These are phyloP conservation scores for Himantopus leucocephalus DNA, from an alignment of 2,113 vertebrate genomes.

Conservation along the genomic window DNA sequence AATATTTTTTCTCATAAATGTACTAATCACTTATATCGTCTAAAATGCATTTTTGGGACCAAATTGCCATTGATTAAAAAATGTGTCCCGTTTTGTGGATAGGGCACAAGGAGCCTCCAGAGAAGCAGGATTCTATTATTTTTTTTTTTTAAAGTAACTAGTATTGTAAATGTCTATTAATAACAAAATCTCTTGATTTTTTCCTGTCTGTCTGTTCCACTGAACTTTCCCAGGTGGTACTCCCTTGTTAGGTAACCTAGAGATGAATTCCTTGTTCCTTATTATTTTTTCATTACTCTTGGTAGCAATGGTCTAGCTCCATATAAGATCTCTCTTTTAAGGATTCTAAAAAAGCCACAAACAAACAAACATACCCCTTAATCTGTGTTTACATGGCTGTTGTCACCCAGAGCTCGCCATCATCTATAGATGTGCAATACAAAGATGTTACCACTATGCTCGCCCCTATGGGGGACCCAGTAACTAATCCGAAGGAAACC, in stretches of 20 bases:
- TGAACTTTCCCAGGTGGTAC: background rate
- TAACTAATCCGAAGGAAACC: background rate
- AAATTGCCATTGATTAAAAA: background rate
- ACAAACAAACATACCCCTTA: background rate
- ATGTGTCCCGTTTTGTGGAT: accelerated
- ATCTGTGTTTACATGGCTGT: background rate
- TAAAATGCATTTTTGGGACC: background rate
- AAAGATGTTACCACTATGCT: background rate
- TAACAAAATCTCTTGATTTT: background rate
- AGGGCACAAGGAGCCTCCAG: background rate
- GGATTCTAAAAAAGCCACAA: background rate
- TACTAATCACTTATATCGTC: background rate
- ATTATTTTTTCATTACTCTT: background rate
- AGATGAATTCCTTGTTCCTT: background rate
- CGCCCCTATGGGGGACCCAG: too few relatives aligned
- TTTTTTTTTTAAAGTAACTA: background rate
- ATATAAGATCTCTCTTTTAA: background rate
- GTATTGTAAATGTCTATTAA: background rate
- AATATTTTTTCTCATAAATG: background rate
- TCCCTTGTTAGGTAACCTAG: background rate
- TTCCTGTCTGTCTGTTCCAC: background rate
- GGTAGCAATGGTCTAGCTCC: background rate
- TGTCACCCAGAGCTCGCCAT: background rate
- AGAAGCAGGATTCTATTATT: background rate
- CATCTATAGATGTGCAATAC: too few relatives aligned